phyloP scores from a whole-genome alignment of 2,113 vertebrate species.

The Anser brachyrhynchus region DNA sequence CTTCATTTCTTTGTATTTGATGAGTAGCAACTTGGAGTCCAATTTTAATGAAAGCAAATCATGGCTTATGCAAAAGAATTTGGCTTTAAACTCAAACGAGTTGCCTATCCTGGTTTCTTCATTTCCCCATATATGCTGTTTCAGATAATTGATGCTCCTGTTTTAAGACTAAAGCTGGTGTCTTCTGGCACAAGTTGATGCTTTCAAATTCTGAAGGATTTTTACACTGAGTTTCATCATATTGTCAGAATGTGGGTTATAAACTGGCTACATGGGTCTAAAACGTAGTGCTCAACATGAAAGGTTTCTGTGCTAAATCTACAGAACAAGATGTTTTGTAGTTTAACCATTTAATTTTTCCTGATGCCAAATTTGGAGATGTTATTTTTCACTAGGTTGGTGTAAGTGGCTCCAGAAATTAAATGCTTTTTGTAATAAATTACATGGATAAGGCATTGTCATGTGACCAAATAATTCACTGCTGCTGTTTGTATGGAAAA shows the following conservation, averaged over 20 bases:
- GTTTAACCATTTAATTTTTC: not conserved
- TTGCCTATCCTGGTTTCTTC: not conserved
- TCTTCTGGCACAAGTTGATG: not conserved
- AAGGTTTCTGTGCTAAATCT: constrained; percentile 9
- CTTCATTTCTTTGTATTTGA: constrained; percentile 25
- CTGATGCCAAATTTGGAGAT: not conserved
- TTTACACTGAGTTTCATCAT: constrained; percentile 16
- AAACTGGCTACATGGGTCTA: not conserved
- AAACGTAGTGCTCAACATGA: not conserved
- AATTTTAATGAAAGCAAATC: constrained; percentile 35
- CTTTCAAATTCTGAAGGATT: constrained; percentile 17
- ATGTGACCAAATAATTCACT: not conserved
- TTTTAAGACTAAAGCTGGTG: not conserved
- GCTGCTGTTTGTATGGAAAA: constrained; percentile 11
- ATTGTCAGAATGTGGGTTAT: not conserved
- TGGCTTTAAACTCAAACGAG: constrained; percentile 1
- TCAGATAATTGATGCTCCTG: not conserved
- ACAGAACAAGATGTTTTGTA: not conserved
- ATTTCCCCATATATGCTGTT: not conserved
- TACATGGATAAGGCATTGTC: not conserved
- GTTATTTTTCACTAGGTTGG: not conserved
- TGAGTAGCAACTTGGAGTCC: constrained; percentile 5
- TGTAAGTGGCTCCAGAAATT: constrained; percentile 11
- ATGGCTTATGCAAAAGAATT: constrained; percentile 13
- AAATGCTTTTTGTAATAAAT: constrained; percentile 18